A percentile compares a stretch with the other conserved stretches of the same genome.
These are phyloP conservation scores for Pluvialis apricaria DNA, from an alignment of 2,113 vertebrate species.

Conservation along the genomic window DNA sequence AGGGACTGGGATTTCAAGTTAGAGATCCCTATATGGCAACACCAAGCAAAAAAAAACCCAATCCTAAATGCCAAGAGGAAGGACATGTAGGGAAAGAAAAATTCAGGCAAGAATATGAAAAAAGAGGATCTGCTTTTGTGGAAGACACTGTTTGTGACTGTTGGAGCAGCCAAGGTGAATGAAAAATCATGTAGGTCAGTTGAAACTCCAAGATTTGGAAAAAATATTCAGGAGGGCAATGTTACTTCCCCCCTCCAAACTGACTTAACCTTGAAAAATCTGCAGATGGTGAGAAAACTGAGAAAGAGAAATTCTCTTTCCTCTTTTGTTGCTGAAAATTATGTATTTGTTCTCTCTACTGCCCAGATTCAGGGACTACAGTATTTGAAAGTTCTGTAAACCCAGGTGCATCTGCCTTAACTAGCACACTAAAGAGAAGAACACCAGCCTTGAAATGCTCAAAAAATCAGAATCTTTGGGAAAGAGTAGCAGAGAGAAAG, in stretches of 20 bases:
- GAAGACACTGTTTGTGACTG: background rate
- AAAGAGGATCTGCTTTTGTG: background rate
- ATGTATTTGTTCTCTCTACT: background rate
- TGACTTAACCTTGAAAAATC: background rate
- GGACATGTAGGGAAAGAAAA: background rate
- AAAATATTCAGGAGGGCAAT: background rate
- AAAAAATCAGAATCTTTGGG: background rate
- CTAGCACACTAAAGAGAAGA: background rate
- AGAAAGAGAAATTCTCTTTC: background rate
- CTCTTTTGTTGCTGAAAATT: background rate
- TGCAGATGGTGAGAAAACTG: background rate
- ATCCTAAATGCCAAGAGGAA: background rate
- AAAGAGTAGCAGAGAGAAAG: background rate
- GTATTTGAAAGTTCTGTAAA: background rate
- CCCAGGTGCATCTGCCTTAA: background rate
- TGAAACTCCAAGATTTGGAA: background rate
- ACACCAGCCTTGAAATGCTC: fast-evolving
- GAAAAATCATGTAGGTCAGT: background rate
- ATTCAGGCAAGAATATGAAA: background rate
- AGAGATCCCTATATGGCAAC: background rate
- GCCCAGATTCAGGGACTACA: too few relatives aligned
- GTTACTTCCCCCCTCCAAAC: background rate
- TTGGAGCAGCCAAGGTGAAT: background rate
- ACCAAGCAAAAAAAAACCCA: background rate
- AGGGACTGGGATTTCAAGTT: background rate